These are phyloP conservation scores for Cylloceria caligata DNA, from an alignment of 2,888 invertebrate genomes.

Conservation along the genomic window DNA sequence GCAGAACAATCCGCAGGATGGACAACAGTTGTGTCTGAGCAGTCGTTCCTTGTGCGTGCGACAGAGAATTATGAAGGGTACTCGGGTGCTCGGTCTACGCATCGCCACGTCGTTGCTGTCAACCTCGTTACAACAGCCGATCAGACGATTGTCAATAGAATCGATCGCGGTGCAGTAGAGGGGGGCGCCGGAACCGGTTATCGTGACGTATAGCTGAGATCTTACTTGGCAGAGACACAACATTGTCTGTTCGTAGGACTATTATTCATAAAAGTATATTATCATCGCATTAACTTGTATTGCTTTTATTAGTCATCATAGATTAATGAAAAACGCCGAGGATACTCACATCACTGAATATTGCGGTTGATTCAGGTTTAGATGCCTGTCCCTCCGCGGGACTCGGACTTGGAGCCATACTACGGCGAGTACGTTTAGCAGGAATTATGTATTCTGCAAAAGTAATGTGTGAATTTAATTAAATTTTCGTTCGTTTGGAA, in stretches of 20 bases:
- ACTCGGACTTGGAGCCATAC: conserved; percentile 83
- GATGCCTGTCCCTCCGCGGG: conserved; percentile 84
- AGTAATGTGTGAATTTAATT: neutral
- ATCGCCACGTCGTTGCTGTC: conserved; percentile 87
- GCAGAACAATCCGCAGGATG: conserved; percentile 95
- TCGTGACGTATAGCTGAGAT: conserved; percentile 86
- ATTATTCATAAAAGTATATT: conserved; percentile 13
- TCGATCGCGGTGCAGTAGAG: conserved; percentile 92
- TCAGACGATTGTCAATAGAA: conserved; percentile 89
- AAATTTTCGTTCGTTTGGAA: neutral
- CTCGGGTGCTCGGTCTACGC: conserved; percentile 89
- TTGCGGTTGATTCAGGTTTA: conserved; percentile 84
- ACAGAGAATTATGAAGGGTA: conserved; percentile 93
- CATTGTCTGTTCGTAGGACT: conserved; percentile 81
- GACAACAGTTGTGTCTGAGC: conserved; percentile 94
- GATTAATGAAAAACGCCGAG: neutral
- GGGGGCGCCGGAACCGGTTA: conserved; percentile 85
- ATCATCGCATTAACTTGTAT: neutral
- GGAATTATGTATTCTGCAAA: conserved; percentile 78
- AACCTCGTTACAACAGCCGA: conserved; percentile 92
- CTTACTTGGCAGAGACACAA: conserved; percentile 86
- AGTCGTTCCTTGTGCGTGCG: conserved; percentile 91
- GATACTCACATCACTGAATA: conserved; percentile 79
- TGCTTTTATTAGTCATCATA: neutral
- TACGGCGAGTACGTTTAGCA: conserved; percentile 80